A percentile compares a stretch with the other conserved stretches of the same genome.
Evolutionary conservation across 2,888 invertebrate species (phyloP).

Genomic region (Drosophila sordidapex): DNA sequence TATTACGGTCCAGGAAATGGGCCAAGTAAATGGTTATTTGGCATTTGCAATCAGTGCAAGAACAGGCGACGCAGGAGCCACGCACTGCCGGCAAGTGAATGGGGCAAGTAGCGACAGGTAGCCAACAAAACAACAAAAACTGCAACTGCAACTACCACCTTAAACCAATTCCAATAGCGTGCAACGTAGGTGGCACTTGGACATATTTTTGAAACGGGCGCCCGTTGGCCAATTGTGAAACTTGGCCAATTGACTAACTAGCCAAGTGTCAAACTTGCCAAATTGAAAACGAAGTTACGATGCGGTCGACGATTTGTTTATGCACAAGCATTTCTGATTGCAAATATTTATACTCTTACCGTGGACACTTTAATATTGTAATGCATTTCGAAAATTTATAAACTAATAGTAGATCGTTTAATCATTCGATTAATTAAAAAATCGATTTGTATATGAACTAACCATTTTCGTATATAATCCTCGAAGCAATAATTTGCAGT

Average conservation of each 20-base stretch:
- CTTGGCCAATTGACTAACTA: slow-evolving; percentile 73
- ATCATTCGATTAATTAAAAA: background rate
- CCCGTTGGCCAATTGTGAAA: slow-evolving; percentile 72
- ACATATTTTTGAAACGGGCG: slow-evolving; percentile 58
- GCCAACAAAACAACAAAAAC: slow-evolving; percentile 14
- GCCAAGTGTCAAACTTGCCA: slow-evolving; percentile 77
- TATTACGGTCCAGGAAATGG: slow-evolving; percentile 21
- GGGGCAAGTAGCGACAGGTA: slow-evolving; percentile 68
- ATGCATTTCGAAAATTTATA: background rate
- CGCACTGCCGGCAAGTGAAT: slow-evolving; percentile 70
- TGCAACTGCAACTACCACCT: slow-evolving; percentile 13
- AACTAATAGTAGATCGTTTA: background rate
- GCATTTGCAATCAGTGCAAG: slow-evolving; percentile 53
- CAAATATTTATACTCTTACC: slow-evolving; percentile 17
- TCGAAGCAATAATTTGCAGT: background rate
- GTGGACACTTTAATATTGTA: background rate
- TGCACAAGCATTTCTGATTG: slow-evolving; percentile 45
- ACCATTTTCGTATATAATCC: background rate
- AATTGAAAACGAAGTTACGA: slow-evolving; percentile 79
- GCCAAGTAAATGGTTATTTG: slow-evolving; percentile 33
- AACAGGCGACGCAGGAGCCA: slow-evolving; percentile 31
- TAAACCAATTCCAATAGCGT: slow-evolving; percentile 25
- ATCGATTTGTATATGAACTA: background rate
- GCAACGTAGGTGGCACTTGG: slow-evolving; percentile 77
- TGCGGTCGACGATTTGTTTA: slow-evolving; percentile 73